A percentile compares a stretch with the other conserved stretches of the same genome.
phyloP scores from a whole-genome alignment of 2,888 invertebrate species.

The Schizotus pectinicornis region DNA sequence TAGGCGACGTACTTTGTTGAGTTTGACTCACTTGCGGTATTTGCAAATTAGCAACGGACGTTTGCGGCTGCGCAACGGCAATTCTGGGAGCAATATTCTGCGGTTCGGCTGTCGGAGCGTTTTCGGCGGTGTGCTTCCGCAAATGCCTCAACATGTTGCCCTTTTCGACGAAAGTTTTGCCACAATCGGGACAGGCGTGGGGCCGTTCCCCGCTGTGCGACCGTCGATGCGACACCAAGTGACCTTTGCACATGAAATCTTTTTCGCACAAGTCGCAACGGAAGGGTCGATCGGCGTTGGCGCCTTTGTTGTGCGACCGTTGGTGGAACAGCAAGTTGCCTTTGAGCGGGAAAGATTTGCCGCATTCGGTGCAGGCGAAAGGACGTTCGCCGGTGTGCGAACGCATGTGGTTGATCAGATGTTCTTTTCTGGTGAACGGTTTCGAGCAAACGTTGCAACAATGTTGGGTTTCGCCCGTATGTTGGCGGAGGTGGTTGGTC shows the following conservation, averaged over 20 bases:
- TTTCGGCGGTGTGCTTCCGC: constrained; percentile 70
- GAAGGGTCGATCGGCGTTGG: constrained; percentile 62
- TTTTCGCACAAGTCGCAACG: constrained; percentile 84
- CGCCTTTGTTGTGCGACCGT: constrained; percentile 80
- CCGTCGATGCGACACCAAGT: constrained; percentile 80
- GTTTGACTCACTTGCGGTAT: constrained; percentile 52
- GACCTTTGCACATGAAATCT: constrained; percentile 88
- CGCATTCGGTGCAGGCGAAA: constrained; percentile 83
- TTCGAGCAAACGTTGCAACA: constrained; percentile 77
- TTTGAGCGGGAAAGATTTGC: constrained; percentile 85
- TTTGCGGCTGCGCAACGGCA: constrained; percentile 24
- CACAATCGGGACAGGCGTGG: constrained; percentile 73
- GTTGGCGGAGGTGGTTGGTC: constrained; percentile 74
- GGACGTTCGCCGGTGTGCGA: constrained; percentile 83
- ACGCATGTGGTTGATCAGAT: constrained; percentile 78
- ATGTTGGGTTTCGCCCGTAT: constrained; percentile 74
- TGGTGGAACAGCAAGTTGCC: constrained; percentile 84
- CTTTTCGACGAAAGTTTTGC: constrained; percentile 80
- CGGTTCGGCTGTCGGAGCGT: constrained; percentile 45
- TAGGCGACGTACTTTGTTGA: constrained; percentile 49
- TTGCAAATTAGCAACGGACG: constrained; percentile 51
- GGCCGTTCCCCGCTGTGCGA: constrained; percentile 73
- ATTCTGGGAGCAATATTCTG: constrained; percentile 18
- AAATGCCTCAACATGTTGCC: constrained; percentile 79
- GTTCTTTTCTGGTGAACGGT: constrained; percentile 76